These are phyloP conservation scores for Arothron firmamentum DNA, from an alignment of 2,113 vertebrate species.

Conservation along the genomic window DNA sequence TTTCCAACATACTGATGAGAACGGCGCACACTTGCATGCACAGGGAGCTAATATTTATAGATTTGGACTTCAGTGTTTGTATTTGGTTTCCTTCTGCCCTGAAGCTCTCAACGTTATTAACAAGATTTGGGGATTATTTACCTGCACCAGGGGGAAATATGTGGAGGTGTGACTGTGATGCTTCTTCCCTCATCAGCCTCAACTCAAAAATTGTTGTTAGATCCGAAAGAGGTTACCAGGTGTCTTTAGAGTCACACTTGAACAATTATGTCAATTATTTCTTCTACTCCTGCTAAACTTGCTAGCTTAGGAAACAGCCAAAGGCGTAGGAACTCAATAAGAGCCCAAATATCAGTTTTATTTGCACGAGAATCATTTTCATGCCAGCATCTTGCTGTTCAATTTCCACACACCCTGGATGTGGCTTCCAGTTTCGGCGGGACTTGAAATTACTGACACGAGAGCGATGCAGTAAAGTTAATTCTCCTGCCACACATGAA, in stretches of 20 bases:
- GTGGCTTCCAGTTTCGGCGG: too few relatives aligned
- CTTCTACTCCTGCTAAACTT: neutral
- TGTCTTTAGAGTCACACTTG: slow-evolving; percentile 4
- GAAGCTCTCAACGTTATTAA: slow-evolving; percentile 25
- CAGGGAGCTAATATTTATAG: slow-evolving; percentile 13
- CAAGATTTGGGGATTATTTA: slow-evolving; percentile 21
- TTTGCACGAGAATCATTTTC: neutral
- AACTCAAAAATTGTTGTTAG: neutral
- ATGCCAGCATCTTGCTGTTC: neutral
- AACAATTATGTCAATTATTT: slow-evolving; percentile 2
- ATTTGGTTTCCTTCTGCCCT: slow-evolving; percentile 17
- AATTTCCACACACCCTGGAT: neutral
- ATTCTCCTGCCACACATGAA: neutral
- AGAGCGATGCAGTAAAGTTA: too few relatives aligned
- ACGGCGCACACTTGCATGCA: slow-evolving; percentile 7
- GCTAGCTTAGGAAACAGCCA: neutral
- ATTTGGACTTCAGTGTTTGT: slow-evolving; percentile 11
- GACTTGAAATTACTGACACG: too few relatives aligned
- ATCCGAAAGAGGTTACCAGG: too few relatives aligned
- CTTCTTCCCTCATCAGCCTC: neutral
- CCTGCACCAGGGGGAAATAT: slow-evolving; percentile 16
- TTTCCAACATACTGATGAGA: slow-evolving; percentile 15
- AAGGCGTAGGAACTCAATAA: slow-evolving; percentile 2
- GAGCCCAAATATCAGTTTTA: neutral
- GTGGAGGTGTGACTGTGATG: slow-evolving; percentile 13